Evolutionary conservation across 2,797 vertebrate species (phyloP).

Genomic region (Echiichthys vipera): DNA sequence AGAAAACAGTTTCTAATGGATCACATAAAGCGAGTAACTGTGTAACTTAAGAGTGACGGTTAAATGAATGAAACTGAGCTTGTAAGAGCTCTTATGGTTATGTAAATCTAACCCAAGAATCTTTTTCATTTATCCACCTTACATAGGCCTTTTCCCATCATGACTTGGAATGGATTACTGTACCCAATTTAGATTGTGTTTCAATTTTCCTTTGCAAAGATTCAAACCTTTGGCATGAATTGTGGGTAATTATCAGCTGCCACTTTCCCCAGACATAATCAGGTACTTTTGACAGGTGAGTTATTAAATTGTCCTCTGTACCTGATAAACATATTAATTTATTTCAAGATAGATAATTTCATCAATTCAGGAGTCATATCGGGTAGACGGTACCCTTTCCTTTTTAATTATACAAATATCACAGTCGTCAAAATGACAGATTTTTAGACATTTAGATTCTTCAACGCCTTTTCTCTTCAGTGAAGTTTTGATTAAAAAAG

Average conservation of each 20-base stretch:
- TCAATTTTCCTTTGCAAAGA: constrained; percentile 77
- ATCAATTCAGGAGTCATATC: constrained; percentile 80
- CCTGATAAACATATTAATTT: constrained; percentile 88
- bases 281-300: constrained; percentile 84
- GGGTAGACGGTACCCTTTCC: constrained; percentile 75
- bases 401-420: constrained; percentile 84
- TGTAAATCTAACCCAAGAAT: constrained; percentile 79
- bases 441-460: constrained; percentile 71
- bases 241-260: constrained; percentile 83
- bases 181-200: constrained; percentile 82
- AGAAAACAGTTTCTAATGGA: constrained; percentile 74
- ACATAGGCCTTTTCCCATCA: constrained; percentile 80
- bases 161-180: constrained; percentile 76
- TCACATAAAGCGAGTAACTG: constrained; percentile 65
- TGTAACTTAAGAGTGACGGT: constrained; percentile 83
- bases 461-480: constrained; percentile 45
- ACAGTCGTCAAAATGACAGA: constrained; percentile 79
- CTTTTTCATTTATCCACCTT: constrained; percentile 75
- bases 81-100: constrained; percentile 77
- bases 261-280: constrained; percentile 81
- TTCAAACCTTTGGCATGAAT: constrained; percentile 69
- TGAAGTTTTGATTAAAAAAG: constrained; percentile 79
- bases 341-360: constrained; percentile 84
- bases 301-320: constrained; percentile 85
- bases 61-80: constrained; percentile 79